Base-by-base conservation (phyloP, 2,888 invertebrate species). In the Andrena bucephala region DNA sequence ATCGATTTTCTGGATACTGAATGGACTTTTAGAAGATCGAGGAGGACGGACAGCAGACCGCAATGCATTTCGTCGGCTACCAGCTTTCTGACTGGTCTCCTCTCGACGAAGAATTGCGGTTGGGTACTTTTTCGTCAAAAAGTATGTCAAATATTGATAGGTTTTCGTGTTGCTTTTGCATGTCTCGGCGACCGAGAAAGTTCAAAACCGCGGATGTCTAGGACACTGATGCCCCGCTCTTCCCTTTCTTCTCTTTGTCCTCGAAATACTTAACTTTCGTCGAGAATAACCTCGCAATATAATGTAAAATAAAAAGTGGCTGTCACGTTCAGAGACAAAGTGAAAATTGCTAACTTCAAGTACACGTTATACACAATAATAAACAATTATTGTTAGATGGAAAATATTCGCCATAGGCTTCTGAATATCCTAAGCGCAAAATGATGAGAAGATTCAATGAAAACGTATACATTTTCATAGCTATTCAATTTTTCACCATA, bases 111-210 rank as follows among this genome's bases (percentile, higher is more conserved):
- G 63, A 69, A 70, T 48, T 54, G 69, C 52, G 76, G 76, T 70
- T 63, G 63, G 10, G 27, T 16, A 71, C 66, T 77, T 69, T 67
- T 65, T 31, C 66, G 10, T 2, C 10, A 20, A 24, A 65, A 71
- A 77, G 77, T 78, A 57, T 78, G 78, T 75, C 78, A 59, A 79
- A 76, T 69, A 81, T 60, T 52, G 72, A 69, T 69, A 78, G 78
- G 68, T 73, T 69, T 78, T 78, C 78, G 29, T 66, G 36, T 72
- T 81, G 72, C 77, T 77, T 68, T 68, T 77, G 48, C 63, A 57
- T 4, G 72, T 73, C 68, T 78, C 59, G 50, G 10, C 65, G 24
- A 78, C 33, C 42, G 81, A 73, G 81, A 81, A 81, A 81, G 81
- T 73, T 33, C n/a, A 52, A 68, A 81, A 81, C 81, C 81, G 57